Evolutionary conservation across 1,140 invertebrate species (phyloP), one percentile per base, ranked within the genome.

Genomic region (Platyscapa corneri): DNA sequence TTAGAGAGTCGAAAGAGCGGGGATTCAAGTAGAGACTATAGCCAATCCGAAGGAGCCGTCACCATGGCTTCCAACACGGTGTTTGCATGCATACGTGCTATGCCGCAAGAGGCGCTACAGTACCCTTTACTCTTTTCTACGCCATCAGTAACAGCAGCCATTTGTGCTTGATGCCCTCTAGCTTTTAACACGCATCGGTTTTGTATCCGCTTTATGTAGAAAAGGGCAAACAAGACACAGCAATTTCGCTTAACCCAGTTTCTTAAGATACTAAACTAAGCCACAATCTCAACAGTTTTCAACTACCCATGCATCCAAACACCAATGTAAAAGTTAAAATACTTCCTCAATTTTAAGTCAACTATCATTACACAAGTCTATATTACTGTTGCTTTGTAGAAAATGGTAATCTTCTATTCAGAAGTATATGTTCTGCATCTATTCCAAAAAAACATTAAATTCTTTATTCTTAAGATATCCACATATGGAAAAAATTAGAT

Each of bases 31-130:
- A 90, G 91, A 92, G 91, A 90, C 91, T 92, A 91, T 88, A 91
- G 91, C 93, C 92, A 93, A 93, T 93, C 92, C 92, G 90, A 93
- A 93, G 92, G 90, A 93, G 91, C 91, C 90, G 92, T 93, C 89
- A 89, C 90, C 91, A 93, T 93, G 91, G 89, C 90, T 91, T 92
- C 92, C 16, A 14, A 70, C 37, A n/a, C 67, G 88, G 92, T 91
- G 92, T 91, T 89, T 93, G 91, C 91, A 91, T 91, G 88, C 89
- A 89, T 88, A 87, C 86, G 89, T 87, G 88, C 3, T 49, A 34
- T 20, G 74, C 80, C 46, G 30, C 42, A 18, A 70, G 70, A 74
- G 32, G 42, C 76, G 53, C 49, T 64, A 79, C 56, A 53, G 53
- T 20, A 53, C 3, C 37, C 8, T 49, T n/a, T 37, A 20, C 37